Evolutionary conservation across 1,140 invertebrate species (phyloP), one percentile per base, ranked within the genome.

Genomic region (Anastatus disparis): DNA sequence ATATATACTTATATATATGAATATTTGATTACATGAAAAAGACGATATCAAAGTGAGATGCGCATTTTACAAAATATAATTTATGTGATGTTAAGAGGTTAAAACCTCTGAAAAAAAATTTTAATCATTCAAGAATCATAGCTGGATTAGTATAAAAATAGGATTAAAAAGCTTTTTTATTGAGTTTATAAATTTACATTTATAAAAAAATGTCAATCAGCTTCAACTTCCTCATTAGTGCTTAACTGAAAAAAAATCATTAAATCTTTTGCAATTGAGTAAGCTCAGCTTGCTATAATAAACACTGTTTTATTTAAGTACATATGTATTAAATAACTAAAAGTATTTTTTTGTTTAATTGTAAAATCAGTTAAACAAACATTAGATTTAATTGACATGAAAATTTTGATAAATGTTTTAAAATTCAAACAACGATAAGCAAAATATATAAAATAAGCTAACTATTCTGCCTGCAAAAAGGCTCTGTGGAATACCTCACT

Each of bases 61-160:
- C 55, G 62, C 70, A 71, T 71, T 71, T 71, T 65, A 65, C 55
- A 65, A 31, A 48, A 59, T n/a, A 71, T 66, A 71, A 71, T 58
- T 59, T 38, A 29, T 65, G 61, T 71, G 70, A 65, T 71, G 61
- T 48, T n/a, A 27, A 48, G 53, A 44, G 20, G 56, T 20, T 15
- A 4, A 55, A 46, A 22, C 44, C 44, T 69, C 38, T 56, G 17
- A 40, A 20, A 26, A 58, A 48, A 62, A 63, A 70, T 61, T n/a
- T n/a, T 50, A 71, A 31, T 55, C 26, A 48, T 56, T 59, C 29
- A 50, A 15, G 40, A 66, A 42, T 50, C 42, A 52, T 52, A 71
- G 38, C 12, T 63, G 38, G 35, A 56, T 44, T 9, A 52, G 24
- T 65, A 55, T 65, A 66, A 58, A 40, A 59, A 29, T 71, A 59